Base-by-base conservation (phyloP, 2,113 vertebrate species). In the Falcunculus frontatus region DNA sequence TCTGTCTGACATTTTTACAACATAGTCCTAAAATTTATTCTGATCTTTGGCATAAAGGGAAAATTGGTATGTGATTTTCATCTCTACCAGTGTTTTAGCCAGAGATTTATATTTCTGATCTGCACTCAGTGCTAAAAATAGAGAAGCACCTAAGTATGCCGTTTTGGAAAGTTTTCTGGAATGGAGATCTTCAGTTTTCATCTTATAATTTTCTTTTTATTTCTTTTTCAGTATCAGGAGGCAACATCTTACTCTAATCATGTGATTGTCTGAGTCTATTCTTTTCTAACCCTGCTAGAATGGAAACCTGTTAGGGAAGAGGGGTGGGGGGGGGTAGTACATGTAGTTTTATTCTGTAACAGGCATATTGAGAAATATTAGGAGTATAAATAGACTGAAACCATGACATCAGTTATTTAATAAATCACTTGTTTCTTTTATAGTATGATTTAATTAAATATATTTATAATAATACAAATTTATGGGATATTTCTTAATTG, bases 1-100 rank as follows among this genome's bases (percentile, higher is more conserved):
- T 91, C 67, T 44, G 13, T 76, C 81, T 74, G 64, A 84, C 6
- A 0, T 86, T 94, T 96, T 96, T 97, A 96, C 37, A 56, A 29
- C 69, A 56, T 49, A 37, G 30, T 47, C 50, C 33, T 84, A 77
- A 91, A 95, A 95, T 94, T 95, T 93, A 89, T 96, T 93, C 53
- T 80, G 67, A 42, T 87, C 63, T 70, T 87, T 84, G 57, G 44
- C 53, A 56, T 29, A 70, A n/a, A 90, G 79, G 14, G 49, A 82
- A 91, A 82, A 90, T 63, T 84, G 74, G 3, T 91, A 35, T 69
- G 70, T 52, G 74, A 53, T 60, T 92, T 96, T 90, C 35, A 87
- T 72, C 33, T 88, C 33, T 84, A 69, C 46, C 33, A 49, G 23
- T 80, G 46, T 90, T 92, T 87, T 83, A 89, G 53, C 35, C 73